These are phyloP conservation scores for Aporophyla nigra DNA, from an alignment of 2,888 invertebrate species.

Conservation along the genomic window DNA sequence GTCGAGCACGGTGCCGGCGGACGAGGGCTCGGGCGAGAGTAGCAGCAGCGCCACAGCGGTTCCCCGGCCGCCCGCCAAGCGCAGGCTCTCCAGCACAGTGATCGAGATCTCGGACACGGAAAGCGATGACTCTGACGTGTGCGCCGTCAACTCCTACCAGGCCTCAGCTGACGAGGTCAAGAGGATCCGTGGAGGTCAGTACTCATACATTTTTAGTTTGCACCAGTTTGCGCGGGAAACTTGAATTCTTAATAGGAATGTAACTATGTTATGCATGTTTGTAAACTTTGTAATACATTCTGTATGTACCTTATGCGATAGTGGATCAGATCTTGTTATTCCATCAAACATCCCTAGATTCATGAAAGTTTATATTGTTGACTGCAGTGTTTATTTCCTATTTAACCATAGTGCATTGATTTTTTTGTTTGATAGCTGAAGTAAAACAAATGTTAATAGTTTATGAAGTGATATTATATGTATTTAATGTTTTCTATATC, in stretches of 20 bases:
- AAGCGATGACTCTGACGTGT: conserved; percentile 89
- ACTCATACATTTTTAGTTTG: conserved; percentile 51
- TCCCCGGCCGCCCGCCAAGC: conserved; percentile 85
- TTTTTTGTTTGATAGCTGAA: conserved; percentile 9
- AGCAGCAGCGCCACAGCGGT: conserved; percentile 69
- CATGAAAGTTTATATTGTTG: neutral
- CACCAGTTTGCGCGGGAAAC: conserved; percentile 81
- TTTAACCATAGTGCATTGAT: neutral
- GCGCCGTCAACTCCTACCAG: conserved; percentile 88
- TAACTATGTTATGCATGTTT: conserved; percentile 13
- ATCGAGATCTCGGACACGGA: conserved; percentile 89
- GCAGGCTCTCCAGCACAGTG: conserved; percentile 80
- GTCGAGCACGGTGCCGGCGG: conserved; percentile 75
- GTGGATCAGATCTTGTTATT: neutral
- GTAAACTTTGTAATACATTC: conserved; percentile 18
- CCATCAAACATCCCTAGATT: neutral
- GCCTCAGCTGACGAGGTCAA: conserved; percentile 89
- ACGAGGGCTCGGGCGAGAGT: conserved; percentile 70
- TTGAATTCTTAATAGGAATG: conserved; percentile 61
- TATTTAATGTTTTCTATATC: neutral
- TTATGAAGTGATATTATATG: neutral
- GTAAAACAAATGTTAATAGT: neutral
- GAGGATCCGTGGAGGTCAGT: conserved; percentile 87
- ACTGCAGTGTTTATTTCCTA: conserved; percentile 12
- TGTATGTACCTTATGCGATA: neutral